These are phyloP conservation scores for Gallinago solitaria DNA, from an alignment of 2,797 vertebrate species.

Conservation along the genomic window DNA sequence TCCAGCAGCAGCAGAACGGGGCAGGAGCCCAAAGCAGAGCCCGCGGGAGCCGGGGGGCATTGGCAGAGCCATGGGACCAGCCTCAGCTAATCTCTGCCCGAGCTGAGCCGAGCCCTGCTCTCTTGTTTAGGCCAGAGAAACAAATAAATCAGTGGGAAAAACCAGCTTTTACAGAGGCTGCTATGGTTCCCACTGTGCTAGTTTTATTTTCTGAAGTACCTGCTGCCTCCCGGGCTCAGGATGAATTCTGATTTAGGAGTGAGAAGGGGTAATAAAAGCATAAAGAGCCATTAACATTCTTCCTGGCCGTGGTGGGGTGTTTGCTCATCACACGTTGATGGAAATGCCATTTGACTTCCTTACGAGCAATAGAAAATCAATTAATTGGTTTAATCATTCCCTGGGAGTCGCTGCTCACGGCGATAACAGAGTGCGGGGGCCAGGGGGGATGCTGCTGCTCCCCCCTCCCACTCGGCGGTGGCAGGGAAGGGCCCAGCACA, in stretches of 20 bases:
- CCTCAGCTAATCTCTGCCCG: background rate
- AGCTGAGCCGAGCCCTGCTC: background rate
- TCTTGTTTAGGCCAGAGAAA: background rate
- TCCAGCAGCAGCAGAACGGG: background rate
- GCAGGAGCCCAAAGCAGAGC: background rate
- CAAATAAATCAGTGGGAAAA: conserved; percentile 30
- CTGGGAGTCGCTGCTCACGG: background rate
- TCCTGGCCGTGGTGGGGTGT: background rate
- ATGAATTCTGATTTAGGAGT: conserved; percentile 53
- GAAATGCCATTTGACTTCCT: conserved; percentile 52
- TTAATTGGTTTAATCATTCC: conserved; percentile 67
- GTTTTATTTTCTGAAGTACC: conserved; percentile 37
- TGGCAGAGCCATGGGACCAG: background rate
- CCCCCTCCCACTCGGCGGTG: accelerated
- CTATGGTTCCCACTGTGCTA: conserved; percentile 17
- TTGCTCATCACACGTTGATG: conserved; percentile 46
- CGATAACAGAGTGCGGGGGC: conserved; percentile 1
- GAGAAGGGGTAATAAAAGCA: conserved; percentile 41
- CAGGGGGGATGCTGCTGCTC: background rate
- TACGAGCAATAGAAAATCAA: conserved; percentile 65
- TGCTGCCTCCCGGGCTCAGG: background rate
- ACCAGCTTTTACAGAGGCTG: background rate
- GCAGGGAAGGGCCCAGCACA: background rate
- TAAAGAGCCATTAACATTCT: conserved; percentile 16
- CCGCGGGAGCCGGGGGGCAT: background rate